Conservation (phyloP, 1,140 invertebrate species). For the Zaprionus vittiger region DNA sequence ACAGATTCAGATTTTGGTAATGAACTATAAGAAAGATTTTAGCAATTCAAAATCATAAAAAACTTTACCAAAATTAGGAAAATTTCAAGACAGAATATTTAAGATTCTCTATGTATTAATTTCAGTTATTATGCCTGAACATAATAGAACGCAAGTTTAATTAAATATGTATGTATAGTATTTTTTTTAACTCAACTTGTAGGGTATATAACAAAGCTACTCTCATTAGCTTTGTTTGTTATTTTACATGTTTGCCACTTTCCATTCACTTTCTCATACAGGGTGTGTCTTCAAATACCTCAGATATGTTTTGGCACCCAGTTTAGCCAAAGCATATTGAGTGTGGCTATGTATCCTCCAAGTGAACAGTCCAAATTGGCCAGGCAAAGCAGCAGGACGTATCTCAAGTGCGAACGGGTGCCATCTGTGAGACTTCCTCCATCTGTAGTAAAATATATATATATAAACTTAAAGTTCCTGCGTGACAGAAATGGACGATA, state of each 20-base stretch:
- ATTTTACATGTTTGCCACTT: constrained; percentile 57
- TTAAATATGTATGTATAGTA: neutral
- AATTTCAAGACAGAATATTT: neutral
- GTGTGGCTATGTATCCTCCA: constrained; percentile 20
- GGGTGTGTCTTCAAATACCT: constrained; percentile 30
- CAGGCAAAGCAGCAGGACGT: constrained; percentile 59
- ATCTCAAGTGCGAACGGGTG: neutral
- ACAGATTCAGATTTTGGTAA: neutral
- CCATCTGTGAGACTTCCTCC: neutral
- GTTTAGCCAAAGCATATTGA: constrained; percentile 33
- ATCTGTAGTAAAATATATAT: neutral
- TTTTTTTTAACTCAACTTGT: neutral
- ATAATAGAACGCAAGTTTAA: neutral
- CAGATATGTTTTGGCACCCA: constrained; percentile 37
- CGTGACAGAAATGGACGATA: constrained; percentile 57
- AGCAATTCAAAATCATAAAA: too few relatives aligned
- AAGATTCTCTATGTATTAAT: neutral
- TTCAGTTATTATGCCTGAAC: neutral
- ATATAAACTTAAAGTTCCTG: constrained; percentile 5
- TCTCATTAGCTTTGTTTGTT: constrained; percentile 43
- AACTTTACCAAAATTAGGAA: too few relatives aligned
- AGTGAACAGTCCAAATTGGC: constrained; percentile 61
- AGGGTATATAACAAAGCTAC: constrained; percentile 17
- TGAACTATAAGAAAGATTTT: neutral
- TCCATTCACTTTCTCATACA: constrained; percentile 24